Evolutionary conservation across 2,797 vertebrate species (phyloP).

Genomic region (Chelidonichthys spinosus): DNA sequence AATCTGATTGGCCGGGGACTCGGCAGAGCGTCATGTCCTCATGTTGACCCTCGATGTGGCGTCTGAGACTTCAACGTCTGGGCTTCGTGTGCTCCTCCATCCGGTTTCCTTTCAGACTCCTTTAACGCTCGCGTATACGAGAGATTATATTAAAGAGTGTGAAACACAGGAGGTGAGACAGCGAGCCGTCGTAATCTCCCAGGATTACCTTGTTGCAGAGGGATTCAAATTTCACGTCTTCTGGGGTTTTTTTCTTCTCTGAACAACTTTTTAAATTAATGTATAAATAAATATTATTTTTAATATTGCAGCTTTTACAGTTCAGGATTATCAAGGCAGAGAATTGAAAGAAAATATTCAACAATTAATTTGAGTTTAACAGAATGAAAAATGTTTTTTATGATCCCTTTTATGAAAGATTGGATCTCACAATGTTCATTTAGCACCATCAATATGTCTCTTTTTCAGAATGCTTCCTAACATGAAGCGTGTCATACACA

Average conservation of each 20-base stretch:
- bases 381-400: too few relatives aligned
- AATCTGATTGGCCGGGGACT: neutral
- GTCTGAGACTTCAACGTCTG: neutral
- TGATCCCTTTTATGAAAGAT: too few relatives aligned
- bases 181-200: slow-evolving; percentile 60
- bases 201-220: slow-evolving; percentile 62
- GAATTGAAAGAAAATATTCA: neutral
- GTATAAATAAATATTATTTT: neutral
- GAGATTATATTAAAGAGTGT: slow-evolving; percentile 35
- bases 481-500: too few relatives aligned
- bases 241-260: neutral
- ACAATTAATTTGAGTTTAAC: neutral
- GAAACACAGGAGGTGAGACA: slow-evolving; percentile 48
- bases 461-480: too few relatives aligned
- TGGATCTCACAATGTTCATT: too few relatives aligned
- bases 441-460: too few relatives aligned
- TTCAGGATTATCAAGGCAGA: neutral
- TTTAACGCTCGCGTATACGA: slow-evolving; percentile 20
- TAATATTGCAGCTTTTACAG: neutral
- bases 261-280: slow-evolving; percentile 4
- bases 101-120: neutral
- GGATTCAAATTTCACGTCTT: slow-evolving; percentile 60
- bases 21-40: slow-evolving; percentile 16
- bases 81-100: neutral
- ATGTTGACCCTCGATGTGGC: slow-evolving; percentile 6